Percentiles rank a stretch among this genome's conserved stretches.
These are phyloP conservation scores for Apus apus DNA, from an alignment of 2,113 vertebrate species.

Conservation along the genomic window DNA sequence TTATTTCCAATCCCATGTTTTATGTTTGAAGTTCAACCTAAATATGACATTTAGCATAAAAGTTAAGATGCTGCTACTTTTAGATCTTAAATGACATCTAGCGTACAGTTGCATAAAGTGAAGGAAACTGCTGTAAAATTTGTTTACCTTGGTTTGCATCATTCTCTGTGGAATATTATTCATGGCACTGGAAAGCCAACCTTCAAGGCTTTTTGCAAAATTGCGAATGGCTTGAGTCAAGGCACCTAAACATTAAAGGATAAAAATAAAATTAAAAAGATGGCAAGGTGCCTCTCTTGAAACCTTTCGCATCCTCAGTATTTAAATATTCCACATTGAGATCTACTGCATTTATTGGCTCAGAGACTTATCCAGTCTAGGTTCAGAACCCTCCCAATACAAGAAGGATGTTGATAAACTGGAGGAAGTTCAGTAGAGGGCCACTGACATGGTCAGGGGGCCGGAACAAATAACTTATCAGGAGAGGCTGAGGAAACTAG, in stretches of 20 bases:
- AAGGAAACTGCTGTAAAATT: neutral
- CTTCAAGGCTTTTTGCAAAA: conserved; percentile 98
- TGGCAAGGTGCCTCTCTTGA: neutral
- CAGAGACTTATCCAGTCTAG: neutral
- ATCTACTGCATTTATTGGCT: neutral
- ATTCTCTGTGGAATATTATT: conserved; percentile 95
- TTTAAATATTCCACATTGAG: neutral
- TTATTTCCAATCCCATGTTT: conserved; percentile 23
- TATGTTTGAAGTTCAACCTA: neutral
- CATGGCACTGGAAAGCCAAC: conserved; percentile 96
- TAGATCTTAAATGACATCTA: conserved; percentile 1
- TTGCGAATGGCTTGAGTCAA: conserved; percentile 98
- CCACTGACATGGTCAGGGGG: neutral
- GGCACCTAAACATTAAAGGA: conserved; percentile 85
- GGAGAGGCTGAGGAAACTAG: neutral
- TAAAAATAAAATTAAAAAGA: conserved; percentile 57
- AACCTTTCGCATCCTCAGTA: neutral
- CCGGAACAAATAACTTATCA: neutral
- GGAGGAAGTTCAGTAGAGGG: neutral
- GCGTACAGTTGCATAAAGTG: neutral
- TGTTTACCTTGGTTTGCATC: conserved; percentile 91
- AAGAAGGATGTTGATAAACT: conserved; percentile 13
- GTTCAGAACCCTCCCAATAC: neutral
- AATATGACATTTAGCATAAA: conserved; percentile 9
- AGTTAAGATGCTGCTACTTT: conserved; percentile 3